Evolutionary conservation across 2,797 vertebrate species (phyloP).

Genomic region (Coregonus sp.): DNA sequence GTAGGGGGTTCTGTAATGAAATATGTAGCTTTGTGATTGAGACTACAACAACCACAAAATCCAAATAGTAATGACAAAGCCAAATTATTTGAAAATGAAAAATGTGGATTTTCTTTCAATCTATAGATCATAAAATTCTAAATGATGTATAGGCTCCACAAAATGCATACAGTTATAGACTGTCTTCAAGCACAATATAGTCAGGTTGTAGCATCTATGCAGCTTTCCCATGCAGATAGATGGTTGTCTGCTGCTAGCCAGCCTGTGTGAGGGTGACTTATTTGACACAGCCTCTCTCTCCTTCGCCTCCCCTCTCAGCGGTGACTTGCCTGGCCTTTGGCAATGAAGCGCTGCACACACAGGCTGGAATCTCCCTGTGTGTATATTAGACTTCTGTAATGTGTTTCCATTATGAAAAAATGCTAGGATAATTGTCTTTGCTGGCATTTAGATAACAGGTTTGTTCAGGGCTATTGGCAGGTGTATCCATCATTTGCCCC

Average conservation of each 20-base stretch:
- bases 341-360: slow-evolving; percentile 87
- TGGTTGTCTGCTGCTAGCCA: neutral
- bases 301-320: slow-evolving; percentile 79
- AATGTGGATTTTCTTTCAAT: neutral
- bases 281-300: slow-evolving; percentile 67
- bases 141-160: neutral
- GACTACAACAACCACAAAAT: too few species aligned
- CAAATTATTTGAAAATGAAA: too few species aligned
- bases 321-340: slow-evolving; percentile 83
- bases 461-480: slow-evolving; percentile 94
- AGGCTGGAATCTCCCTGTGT: slow-evolving; percentile 89
- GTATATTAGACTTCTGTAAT: slow-evolving; percentile 95
- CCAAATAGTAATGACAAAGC: too few species aligned
- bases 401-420: slow-evolving; percentile 97
- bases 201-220: neutral
- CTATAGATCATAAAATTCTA: neutral
- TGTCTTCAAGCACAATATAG: too few species aligned
- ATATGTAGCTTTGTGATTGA: too few species aligned
- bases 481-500: slow-evolving; percentile 86
- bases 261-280: slow-evolving; percentile 66
- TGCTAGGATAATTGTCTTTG: slow-evolving; percentile 96
- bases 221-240: too few species aligned
- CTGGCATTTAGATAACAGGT: slow-evolving; percentile 98
- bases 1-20: too few species aligned
- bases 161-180: neutral